Conservation (phyloP, 2,888 invertebrate genomes). For the Drosophila differens region DNA sequence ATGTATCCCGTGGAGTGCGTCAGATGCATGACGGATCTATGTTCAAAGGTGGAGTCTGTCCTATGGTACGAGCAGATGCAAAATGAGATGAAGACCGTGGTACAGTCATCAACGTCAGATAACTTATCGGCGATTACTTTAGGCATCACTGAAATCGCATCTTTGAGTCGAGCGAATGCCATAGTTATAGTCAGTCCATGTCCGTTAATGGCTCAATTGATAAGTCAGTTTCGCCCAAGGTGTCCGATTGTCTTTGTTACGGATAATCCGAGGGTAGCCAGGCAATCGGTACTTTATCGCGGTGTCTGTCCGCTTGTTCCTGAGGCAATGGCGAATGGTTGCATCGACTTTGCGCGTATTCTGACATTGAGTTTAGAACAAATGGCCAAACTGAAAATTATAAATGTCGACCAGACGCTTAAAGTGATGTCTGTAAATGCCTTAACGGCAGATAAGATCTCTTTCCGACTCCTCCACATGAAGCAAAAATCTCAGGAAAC, state of each 20-base stretch:
- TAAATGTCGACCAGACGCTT: conserved; percentile 25
- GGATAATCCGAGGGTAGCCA: conserved; percentile 91
- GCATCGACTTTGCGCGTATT: conserved; percentile 38
- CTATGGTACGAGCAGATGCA: conserved; percentile 96
- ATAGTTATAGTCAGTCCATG: conserved; percentile 90
- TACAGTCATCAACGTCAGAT: conserved; percentile 88
- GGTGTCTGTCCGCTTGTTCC: conserved; percentile 59
- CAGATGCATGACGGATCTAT: conserved; percentile 95
- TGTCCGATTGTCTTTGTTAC: conserved; percentile 97
- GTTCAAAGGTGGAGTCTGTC: conserved; percentile 98
- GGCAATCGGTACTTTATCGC: conserved; percentile 87
- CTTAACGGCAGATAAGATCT: conserved; percentile 45
- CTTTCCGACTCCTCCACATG: conserved; percentile 46
- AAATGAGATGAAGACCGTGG: conserved; percentile 88
- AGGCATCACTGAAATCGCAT: conserved; percentile 95
- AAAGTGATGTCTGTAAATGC: conserved; percentile 58
- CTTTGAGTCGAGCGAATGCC: conserved; percentile 94
- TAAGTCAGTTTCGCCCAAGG: conserved; percentile 96
- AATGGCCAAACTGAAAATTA: conserved; percentile 46
- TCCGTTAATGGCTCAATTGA: conserved; percentile 89
- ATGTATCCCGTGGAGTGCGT: conserved; percentile 96
- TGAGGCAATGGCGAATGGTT: conserved; percentile 37
- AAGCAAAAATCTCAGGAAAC: conserved; percentile 9
- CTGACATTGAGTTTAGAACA: conserved; percentile 38
- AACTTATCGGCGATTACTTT: conserved; percentile 96